phyloP scores from a whole-genome alignment of 2,113 vertebrate species.

The Hemibagrus wyckioides region DNA sequence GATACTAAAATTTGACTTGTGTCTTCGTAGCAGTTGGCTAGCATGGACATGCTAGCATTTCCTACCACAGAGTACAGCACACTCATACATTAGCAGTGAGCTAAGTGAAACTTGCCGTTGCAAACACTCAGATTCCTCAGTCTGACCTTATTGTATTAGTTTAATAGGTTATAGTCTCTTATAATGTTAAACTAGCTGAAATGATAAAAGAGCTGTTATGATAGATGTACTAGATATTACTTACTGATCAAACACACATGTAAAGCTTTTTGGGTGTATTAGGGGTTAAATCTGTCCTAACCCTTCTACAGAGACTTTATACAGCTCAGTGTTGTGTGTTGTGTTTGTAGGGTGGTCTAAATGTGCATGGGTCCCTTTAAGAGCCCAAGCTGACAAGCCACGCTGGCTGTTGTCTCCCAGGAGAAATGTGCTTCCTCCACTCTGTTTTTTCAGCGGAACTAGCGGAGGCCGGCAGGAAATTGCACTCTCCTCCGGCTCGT shows the following conservation, averaged over 20 bases:
- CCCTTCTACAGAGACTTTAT: not conserved
- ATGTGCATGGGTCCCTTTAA: constrained; percentile 53
- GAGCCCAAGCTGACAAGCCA: constrained; percentile 52
- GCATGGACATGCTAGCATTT: not conserved
- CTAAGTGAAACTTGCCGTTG: no score
- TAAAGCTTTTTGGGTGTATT: not conserved
- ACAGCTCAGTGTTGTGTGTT: not conserved
- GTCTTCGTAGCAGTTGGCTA: not conserved
- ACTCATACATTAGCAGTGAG: not conserved
- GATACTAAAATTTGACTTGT: not conserved
- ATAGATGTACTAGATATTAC: not conserved
- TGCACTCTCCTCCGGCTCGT: constrained; percentile 79
- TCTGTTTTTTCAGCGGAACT: constrained; percentile 82
- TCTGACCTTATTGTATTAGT: not conserved
- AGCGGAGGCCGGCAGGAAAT: constrained; percentile 80
- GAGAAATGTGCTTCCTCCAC: constrained; percentile 78
- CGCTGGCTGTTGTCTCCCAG: constrained; percentile 66
- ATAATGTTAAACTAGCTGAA: not conserved
- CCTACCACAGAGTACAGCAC: not conserved
- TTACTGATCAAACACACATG: not conserved
- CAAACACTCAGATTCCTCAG: not conserved
- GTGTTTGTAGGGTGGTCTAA: constrained; percentile 38
- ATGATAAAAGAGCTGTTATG: not conserved
- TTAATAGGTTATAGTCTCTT: not conserved
- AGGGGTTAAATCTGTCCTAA: not conserved